phyloP scores from a whole-genome alignment of 2,797 vertebrate genomes.

The Rhinogobio ventralis region DNA sequence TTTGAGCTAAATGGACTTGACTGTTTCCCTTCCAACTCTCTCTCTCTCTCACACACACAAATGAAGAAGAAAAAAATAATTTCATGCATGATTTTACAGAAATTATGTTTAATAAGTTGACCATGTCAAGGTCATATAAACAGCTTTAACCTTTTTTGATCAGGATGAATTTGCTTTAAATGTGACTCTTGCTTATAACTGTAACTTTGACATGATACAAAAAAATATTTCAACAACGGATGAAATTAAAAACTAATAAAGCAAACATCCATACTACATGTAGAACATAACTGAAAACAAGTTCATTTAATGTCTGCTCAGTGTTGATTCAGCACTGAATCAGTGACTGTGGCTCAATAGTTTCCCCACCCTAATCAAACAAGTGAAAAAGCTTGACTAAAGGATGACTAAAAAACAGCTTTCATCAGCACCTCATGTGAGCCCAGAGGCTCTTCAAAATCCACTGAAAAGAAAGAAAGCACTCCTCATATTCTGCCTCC shows the following conservation, averaged over 20 bases:
- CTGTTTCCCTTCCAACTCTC: too few species aligned
- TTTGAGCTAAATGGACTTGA: too few species aligned
- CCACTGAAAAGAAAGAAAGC: not conserved
- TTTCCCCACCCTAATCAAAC: conserved; percentile 3
- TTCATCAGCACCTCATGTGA: not conserved
- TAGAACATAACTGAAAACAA: not conserved
- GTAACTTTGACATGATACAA: not conserved
- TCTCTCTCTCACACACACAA: too few species aligned
- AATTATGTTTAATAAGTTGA: too few species aligned
- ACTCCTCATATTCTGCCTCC: not conserved
- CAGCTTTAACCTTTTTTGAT: too few species aligned
- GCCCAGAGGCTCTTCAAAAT: not conserved
- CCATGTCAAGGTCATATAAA: too few species aligned
- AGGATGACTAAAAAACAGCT: not conserved
- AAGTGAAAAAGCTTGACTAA: not conserved
- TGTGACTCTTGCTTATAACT: not conserved
- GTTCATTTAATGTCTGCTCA: not conserved
- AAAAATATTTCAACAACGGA: not conserved
- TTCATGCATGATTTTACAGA: too few species aligned
- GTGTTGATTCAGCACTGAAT: not conserved
- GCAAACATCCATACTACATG: not conserved
- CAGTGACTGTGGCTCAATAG: not conserved
- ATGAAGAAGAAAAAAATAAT: too few species aligned
- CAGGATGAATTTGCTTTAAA: too few species aligned
- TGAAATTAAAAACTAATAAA: not conserved